A percentile compares a stretch with the other conserved stretches of the same genome.
Conservation (phyloP, 2,797 vertebrate species). For the Onychomys arenicola region DNA sequence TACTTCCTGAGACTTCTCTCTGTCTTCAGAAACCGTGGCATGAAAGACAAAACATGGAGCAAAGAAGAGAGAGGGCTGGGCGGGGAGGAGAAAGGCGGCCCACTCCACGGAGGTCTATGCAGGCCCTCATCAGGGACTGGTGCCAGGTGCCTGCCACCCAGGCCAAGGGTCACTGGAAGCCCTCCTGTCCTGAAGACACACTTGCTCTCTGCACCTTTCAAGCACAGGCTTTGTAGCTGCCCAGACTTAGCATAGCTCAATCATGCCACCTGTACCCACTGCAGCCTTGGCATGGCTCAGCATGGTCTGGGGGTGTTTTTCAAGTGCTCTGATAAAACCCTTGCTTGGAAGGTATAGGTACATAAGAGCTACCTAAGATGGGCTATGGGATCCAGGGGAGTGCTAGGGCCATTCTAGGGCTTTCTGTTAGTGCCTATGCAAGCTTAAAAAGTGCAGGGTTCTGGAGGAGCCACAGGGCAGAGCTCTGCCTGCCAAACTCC, state of each 20-base stretch:
- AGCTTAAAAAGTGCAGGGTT: not conserved
- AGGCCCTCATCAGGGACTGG: not conserved
- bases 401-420: not conserved
- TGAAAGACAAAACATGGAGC: not conserved
- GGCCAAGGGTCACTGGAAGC: not conserved
- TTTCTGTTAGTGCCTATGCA: not conserved
- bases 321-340: conserved; percentile 51
- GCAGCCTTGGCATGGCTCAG: accelerated
- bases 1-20: not conserved
- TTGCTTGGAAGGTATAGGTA: not conserved
- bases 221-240: conserved; percentile 75
- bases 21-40: not conserved
- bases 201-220: not conserved
- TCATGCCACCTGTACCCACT: not conserved
- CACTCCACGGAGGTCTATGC: not conserved
- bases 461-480: not conserved
- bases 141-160: not conserved
- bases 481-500: not conserved
- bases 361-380: not conserved
- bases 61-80: not conserved
- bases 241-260: conserved; percentile 18
- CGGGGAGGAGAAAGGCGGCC: accelerated
- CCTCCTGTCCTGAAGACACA: not conserved
- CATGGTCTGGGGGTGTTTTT: not conserved
- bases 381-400: not conserved